phyloP scores from a whole-genome alignment of 2,888 invertebrate genomes.

The Parnassius orleans region DNA sequence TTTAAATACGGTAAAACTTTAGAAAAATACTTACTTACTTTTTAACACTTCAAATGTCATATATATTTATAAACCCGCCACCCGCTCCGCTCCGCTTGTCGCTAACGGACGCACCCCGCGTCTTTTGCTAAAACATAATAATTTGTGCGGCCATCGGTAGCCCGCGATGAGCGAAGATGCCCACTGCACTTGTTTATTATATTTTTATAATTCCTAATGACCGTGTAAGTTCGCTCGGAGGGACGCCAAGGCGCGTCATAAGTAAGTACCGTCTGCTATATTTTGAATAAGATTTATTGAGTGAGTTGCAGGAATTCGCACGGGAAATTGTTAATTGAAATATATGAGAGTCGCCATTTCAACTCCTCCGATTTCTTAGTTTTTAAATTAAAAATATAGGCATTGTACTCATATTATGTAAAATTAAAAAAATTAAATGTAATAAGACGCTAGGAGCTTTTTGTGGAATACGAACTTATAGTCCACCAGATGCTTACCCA shows the following conservation, averaged over 20 bases:
- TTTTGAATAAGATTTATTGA: conserved; percentile 12
- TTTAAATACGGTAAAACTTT: too few species aligned
- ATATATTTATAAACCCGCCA: too few species aligned
- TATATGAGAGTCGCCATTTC: neutral
- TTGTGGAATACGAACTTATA: too few species aligned
- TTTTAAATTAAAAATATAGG: too few species aligned
- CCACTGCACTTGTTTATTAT: conserved; percentile 50
- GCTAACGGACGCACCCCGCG: conserved; percentile 30
- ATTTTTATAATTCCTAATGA: conserved; percentile 71
- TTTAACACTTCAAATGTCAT: too few species aligned
- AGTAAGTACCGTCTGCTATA: conserved; percentile 27
- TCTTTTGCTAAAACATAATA: conserved; percentile 45
- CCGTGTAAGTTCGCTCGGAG: conserved; percentile 42
- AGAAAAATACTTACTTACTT: too few species aligned
- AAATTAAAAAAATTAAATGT: too few species aligned
- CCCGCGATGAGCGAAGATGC: conserved; percentile 33
- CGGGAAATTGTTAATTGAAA: neutral
- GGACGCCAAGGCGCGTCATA: conserved; percentile 33
- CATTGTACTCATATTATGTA: too few species aligned
- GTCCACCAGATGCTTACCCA: too few species aligned
- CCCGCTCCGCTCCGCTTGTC: conserved; percentile 5
- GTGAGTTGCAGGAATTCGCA: conserved; percentile 7
- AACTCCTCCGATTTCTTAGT: neutral
- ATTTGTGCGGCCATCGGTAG: conserved; percentile 56
- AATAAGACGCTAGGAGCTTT: too few species aligned